These are phyloP conservation scores for Apantesis nais DNA, from an alignment of 2,888 invertebrate species.

Conservation along the genomic window DNA sequence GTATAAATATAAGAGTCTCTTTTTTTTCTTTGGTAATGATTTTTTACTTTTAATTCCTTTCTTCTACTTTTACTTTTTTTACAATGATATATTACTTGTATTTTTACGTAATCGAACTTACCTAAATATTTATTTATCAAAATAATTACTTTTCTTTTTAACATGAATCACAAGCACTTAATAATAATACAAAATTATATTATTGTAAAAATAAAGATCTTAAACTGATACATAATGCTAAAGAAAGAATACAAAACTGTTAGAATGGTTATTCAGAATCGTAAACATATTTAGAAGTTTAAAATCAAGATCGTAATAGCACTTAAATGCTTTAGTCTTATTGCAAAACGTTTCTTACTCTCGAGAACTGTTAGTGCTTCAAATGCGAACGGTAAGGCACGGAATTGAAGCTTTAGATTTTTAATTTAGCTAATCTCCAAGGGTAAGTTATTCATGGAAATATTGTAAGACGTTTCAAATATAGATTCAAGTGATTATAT, in stretches of 20 bases:
- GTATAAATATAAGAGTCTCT: no score
- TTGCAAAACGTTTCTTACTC: slow-evolving; percentile 14
- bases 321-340: slow-evolving; percentile 17
- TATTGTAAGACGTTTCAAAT: not conserved
- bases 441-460: slow-evolving; percentile 9
- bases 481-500: not conserved
- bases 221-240: not conserved
- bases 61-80: no score
- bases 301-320: slow-evolving; percentile 16
- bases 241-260: not conserved
- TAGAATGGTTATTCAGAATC: slow-evolving; percentile 11
- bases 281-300: slow-evolving; percentile 17
- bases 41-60: no score
- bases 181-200: not conserved
- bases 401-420: slow-evolving; percentile 8
- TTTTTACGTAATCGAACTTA: no score
- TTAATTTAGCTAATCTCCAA: slow-evolving; percentile 3
- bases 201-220: not conserved
- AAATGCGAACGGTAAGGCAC: not conserved
- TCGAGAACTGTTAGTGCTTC: slow-evolving; percentile 8
- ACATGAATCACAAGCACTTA: no score
- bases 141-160: no score
- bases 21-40: no score
- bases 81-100: no score
- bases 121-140: no score